Evolutionary conservation across 1,140 invertebrate species (phyloP), one percentile per base, ranked within the genome.

Genomic region (Pseudomyrmex gracilis): DNA sequence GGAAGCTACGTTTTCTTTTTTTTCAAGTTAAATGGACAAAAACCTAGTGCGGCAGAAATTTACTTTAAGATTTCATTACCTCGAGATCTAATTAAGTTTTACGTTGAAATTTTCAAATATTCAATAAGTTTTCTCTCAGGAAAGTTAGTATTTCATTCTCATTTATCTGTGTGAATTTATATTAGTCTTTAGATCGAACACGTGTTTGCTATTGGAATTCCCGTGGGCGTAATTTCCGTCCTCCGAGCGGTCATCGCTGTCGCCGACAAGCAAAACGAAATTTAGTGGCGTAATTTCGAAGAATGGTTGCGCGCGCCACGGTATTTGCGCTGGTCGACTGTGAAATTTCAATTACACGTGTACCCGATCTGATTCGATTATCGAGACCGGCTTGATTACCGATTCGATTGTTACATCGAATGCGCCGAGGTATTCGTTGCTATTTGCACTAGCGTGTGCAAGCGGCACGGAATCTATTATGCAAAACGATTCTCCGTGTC

Each of bases 321-420:
- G 71, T 91, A 86, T 92, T 92, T 92, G 90, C 88, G 84, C 74
- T 91, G 87, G 84, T 86, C 82, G 89, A 76, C 90, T 92, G 90
- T 85, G 87, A 91, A 92, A 92, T 92, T 92, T 92, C 90, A 92
- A 92, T 92, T 92, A 92, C 87, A 90, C 88, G 68, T 90, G 80
- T 85, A 87, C 82, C 85, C 84, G 82, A 43, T 71, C 83, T 84
- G 90, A 92, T 90, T 92, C 86, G 90, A 92, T 92, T 92, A 92
- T 91, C 87, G 83, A 83, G 77, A 58, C 76, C 85, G 85, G 91
- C 87, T 92, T 92, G 92, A 92, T 92, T 92, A 92, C 91, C 90
- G 92, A 92, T 92, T 92, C 91, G 92, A 92, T 92, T 92, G 91
- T 92, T 92, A 87, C 89, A 88, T 92, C 87, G 91, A 91, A 91